A percentile compares a stretch with the other conserved stretches of the same genome.
Evolutionary conservation across 1,140 invertebrate genomes (phyloP).

Genomic region (Pogonomyrmex californicus): DNA sequence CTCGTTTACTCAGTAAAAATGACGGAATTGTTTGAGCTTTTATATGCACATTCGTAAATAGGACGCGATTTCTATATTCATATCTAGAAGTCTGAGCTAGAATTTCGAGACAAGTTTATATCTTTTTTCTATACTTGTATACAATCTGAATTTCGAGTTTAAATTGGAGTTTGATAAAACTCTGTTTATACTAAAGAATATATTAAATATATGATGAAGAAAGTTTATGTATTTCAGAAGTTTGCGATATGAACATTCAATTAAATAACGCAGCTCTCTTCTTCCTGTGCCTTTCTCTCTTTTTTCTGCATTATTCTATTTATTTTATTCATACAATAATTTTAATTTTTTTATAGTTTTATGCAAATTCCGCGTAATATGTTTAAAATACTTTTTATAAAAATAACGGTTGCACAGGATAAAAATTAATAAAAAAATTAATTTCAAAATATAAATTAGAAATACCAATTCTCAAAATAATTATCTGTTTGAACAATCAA

Average conservation of each 20-base stretch:
- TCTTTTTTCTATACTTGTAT: not conserved
- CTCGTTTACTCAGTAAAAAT: not conserved
- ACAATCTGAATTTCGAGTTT: slow-evolving; percentile 20
- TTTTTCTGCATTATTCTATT: not conserved
- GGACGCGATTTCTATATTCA: not conserved
- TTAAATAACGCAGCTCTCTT: not conserved
- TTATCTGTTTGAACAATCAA: not conserved
- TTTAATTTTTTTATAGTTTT: slow-evolving; percentile 2
- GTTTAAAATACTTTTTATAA: not conserved
- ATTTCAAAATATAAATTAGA: not conserved
- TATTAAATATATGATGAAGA: not conserved
- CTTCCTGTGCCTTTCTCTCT: not conserved
- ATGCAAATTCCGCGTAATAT: not conserved
- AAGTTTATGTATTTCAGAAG: not conserved
- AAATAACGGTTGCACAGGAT: not conserved
- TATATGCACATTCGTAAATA: slow-evolving; percentile 12
- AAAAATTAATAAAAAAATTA: not conserved
- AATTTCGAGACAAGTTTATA: not conserved
- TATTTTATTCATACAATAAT: slow-evolving; percentile 5
- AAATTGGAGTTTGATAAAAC: not conserved
- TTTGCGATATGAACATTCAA: not conserved
- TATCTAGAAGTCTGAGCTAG: not conserved
- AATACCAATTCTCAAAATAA: not conserved
- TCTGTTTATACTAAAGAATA: slow-evolving; percentile 7
- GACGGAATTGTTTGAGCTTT: slow-evolving; percentile 1